Base-by-base conservation (phyloP, 2,888 invertebrate species). In the Anthrax anthrax region DNA sequence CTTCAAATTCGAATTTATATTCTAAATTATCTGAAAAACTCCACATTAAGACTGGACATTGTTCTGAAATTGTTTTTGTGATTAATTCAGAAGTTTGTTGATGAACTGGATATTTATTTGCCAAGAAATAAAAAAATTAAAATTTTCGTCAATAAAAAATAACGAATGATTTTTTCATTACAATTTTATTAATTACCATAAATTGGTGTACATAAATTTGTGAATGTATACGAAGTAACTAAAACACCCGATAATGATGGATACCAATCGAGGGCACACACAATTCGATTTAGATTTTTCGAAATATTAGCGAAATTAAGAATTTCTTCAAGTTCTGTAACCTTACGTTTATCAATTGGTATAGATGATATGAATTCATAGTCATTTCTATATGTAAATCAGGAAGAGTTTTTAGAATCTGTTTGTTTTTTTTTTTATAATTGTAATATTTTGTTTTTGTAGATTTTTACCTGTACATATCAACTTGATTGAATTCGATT, bases 31-130 rank as follows among this genome's bases (percentile, higher is more conserved):
- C 84, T 27, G 72, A 71, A 51, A 84, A 80, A 53, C 82, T 81
- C 85, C 86, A 86, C 53, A 85, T 71, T 50, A 84, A 68, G 2
- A 84, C 78, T 1, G 78, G 76, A 61, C 82, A 80, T 3, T 74
- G 62, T 4, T 76, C 76, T 45, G 80, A 73, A 0, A 77, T 73
- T 1, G 77, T 73, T 55, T 74, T 67, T 58, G 73, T 70, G 18
- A 76, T 71, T 2, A 66, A 63, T 56, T n/a, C n/a, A n/a, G n/a
- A n/a, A n/a, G n/a, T n/a, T n/a, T n/a, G n/a, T n/a, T n/a, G n/a
- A n/a, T n/a, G n/a, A n/a, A 76, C 75, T 8, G 62, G 60, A 6
- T 66, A 65, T 10, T 58, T 48, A 2, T 55, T 51, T 14, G 53
- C 57, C 56, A 19, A 23, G 8, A 45, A 40, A 39, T 23, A 19